Percentiles rank a stretch among this genome's conserved stretches.
Conservation (phyloP, 1,140 invertebrate species). For the Procambarus clarkii region DNA sequence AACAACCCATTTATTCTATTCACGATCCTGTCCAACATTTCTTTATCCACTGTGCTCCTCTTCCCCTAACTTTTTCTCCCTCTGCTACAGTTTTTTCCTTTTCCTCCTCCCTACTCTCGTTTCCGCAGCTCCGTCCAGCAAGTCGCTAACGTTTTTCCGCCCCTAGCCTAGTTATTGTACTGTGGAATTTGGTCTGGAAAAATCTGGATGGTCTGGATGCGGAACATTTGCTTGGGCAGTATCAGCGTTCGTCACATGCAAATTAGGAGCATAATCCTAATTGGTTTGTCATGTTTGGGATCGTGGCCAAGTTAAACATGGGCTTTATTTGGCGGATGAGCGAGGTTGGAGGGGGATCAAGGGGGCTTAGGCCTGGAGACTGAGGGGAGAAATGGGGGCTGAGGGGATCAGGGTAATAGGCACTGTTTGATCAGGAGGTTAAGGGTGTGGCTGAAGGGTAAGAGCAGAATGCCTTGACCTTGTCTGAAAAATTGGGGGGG, state of each 20-base stretch:
- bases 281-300: constrained; percentile 10
- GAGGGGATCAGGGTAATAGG: background rate
- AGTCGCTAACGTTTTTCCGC: background rate
- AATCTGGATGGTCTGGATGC: background rate
- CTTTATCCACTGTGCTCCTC: too few relatives aligned
- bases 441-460: too few relatives aligned
- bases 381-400: background rate
- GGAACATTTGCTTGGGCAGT: constrained; percentile 1
- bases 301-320: background rate
- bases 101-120: background rate
- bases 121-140: background rate
- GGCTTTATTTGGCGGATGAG: background rate
- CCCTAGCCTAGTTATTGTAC: background rate
- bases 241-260: background rate
- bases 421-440: too few relatives aligned
- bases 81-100: background rate
- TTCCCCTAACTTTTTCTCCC: background rate
- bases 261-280: background rate
- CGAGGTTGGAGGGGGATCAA: background rate
- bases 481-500: too few relatives aligned
- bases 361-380: background rate
- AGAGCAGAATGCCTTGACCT: too few relatives aligned
- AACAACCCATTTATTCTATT: too few relatives aligned
- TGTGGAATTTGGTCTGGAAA: background rate
- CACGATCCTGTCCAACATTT: too few relatives aligned